phyloP scores from a whole-genome alignment of 2,113 vertebrate genomes.

The Regulus satrapa region DNA sequence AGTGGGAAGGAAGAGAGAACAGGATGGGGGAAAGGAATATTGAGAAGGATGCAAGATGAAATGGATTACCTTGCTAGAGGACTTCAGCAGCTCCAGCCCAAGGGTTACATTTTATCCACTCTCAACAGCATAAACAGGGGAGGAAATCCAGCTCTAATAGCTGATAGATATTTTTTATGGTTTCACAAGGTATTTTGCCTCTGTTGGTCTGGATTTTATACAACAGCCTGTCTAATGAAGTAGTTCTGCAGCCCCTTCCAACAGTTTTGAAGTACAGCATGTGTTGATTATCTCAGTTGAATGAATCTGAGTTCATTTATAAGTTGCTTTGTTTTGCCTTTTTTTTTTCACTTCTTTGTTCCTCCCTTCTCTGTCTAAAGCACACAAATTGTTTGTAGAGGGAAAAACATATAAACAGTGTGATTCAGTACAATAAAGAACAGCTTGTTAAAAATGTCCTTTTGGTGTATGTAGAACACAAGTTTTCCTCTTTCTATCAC shows the following conservation, averaged over 20 bases:
- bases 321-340: slow-evolving; percentile 31
- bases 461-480: neutral
- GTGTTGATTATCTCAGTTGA: slow-evolving; percentile 50
- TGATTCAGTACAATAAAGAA: slow-evolving; percentile 14
- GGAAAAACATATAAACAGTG: neutral
- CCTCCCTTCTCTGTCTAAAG: neutral
- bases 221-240: neutral
- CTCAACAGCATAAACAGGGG: neutral
- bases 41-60: neutral
- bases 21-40: neutral
- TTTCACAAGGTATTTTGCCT: slow-evolving; percentile 17
- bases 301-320: slow-evolving; percentile 41
- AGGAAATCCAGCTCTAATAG: neutral
- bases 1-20: neutral
- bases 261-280: slow-evolving; percentile 40
- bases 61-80: neutral
- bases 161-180: neutral
- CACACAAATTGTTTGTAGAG: neutral
- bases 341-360: slow-evolving; percentile 15
- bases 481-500: neutral
- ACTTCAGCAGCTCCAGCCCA: neutral
- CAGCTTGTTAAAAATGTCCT: slow-evolving; percentile 33
- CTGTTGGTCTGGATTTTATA: neutral
- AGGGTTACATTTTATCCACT: neutral
- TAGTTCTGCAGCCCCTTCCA: neutral